phyloP scores from a whole-genome alignment of 2,113 vertebrate species.

The Xenus cinereus region DNA sequence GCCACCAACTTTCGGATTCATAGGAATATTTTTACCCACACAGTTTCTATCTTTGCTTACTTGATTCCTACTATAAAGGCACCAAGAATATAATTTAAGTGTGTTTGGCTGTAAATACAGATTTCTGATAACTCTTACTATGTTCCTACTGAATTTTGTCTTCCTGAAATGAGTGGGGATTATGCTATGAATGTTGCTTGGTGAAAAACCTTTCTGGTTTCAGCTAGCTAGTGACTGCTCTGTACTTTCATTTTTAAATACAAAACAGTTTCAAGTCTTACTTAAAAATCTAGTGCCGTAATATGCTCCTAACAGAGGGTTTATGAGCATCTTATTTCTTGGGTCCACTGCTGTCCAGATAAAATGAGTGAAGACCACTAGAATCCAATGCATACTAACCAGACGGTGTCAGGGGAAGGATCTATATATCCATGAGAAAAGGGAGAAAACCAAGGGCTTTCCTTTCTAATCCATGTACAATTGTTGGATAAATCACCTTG shows the following conservation, averaged over 20 bases:
- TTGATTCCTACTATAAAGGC: background rate
- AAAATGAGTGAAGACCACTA: background rate
- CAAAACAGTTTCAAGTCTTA: background rate
- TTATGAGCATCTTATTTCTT: background rate
- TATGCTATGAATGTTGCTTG: background rate
- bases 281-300: background rate
- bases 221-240: background rate
- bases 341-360: background rate
- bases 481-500: background rate
- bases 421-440: background rate
- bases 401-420: background rate
- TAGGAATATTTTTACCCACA: background rate
- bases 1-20: background rate
- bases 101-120: background rate
- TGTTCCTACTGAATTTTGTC: background rate
- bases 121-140: background rate
- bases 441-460: background rate
- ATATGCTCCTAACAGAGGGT: background rate
- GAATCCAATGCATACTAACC: background rate
- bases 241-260: background rate
- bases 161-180: background rate
- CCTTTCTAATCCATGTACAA: background rate
- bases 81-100: background rate
- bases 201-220: background rate
- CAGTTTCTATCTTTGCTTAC: background rate